Percentiles rank a stretch among this genome's conserved stretches.
Evolutionary conservation across 2,113 vertebrate species (phyloP).

Genomic region (Cariama cristata): DNA sequence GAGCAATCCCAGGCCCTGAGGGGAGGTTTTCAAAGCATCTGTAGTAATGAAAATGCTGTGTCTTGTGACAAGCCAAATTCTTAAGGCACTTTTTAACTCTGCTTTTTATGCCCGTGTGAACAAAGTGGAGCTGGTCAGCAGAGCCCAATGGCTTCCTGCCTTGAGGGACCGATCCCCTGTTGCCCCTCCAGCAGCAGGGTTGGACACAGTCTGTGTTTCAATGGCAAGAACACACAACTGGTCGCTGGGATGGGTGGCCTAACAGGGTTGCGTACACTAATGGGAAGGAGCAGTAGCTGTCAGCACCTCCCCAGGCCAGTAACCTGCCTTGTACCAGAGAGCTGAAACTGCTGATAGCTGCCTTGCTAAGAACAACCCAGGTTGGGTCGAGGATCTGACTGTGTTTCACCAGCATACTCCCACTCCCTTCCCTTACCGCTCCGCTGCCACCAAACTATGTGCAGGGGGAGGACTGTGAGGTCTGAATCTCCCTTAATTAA

Average conservation of each 20-base stretch:
- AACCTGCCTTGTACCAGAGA: background rate
- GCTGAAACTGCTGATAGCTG: background rate
- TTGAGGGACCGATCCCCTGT: background rate
- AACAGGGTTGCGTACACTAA: background rate
- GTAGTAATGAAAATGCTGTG: background rate
- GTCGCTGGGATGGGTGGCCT: background rate
- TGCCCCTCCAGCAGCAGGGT: no score
- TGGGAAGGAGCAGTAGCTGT: background rate
- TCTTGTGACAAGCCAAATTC: background rate
- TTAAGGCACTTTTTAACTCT: background rate
- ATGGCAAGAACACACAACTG: accelerated
- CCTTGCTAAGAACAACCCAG: background rate
- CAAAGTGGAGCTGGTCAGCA: background rate
- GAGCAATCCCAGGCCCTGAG: background rate
- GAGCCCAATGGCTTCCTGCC: background rate
- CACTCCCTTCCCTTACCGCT: background rate
- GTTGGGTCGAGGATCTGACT: background rate
- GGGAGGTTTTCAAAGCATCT: background rate
- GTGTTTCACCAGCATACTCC: background rate
- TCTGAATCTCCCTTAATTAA: background rate
- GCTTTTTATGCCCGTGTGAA: background rate
- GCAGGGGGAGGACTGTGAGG: background rate
- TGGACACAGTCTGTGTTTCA: background rate
- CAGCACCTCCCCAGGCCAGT: background rate
- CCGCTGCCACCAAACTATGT: background rate